Base-by-base conservation (phyloP, 2,888 invertebrate species). In the Drosophila nr. perissopoda region DNA sequence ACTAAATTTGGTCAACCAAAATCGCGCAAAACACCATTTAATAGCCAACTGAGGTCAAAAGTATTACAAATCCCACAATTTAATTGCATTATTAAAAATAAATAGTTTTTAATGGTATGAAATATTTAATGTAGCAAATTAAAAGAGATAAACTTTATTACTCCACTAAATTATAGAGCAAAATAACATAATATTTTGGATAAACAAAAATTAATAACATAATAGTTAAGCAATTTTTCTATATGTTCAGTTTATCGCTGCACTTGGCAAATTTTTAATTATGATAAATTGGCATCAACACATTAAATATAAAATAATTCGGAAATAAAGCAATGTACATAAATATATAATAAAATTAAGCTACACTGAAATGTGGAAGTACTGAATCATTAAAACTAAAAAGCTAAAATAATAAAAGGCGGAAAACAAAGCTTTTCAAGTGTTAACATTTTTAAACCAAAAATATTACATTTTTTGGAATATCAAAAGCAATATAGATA, bases 1-100 rank as follows among this genome's bases (percentile, higher is more conserved):
- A 68, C 73, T 64, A 63, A 75, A 63, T 79, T 63, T 75, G 70
- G 75, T 74, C 70, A 79, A 61, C 68, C 63, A 60, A 79, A 74
- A 64, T 78, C 49, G 33, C 60, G 57, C 42, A 21, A 78, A 76
- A 64, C 58, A 52, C 34, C 16, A 31, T 54, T 49, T n/a, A 42
- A 36, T 33, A 34, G 29, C 33, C 57, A 40, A 38, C 42, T 54
- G 38, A 49, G 57, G 60, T 31, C 51, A 53, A 72, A 60, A 21
- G 46, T 51, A 58, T 54, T 42, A 33, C 46, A 56, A 70, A 56
- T 70, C 53, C 49, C 25, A 46, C 42, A 57, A 69, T 70, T 49
- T 40, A 49, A 48, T 49, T 62, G 49, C 36, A 42, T 46, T 29
- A 70, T 76, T 54, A 59, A 77, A 57, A 58, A 53, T 71, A 31